These are phyloP conservation scores for Aulostomus chinensis DNA, from an alignment of 2,797 vertebrate species.

Conservation along the genomic window DNA sequence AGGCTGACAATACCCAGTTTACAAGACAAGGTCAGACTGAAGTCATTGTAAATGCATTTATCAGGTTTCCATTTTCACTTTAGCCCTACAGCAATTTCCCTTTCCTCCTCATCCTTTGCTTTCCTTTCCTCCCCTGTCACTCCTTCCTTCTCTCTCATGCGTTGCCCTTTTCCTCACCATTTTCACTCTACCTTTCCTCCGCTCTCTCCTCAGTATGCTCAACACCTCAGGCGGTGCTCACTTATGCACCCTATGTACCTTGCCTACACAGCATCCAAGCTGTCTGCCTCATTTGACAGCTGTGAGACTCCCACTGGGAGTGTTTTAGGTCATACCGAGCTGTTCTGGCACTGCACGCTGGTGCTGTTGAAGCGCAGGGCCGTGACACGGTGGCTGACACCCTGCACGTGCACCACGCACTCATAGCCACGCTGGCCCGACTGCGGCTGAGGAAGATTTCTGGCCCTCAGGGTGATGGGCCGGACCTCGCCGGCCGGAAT, in stretches of 20 bases:
- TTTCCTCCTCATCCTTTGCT: neutral
- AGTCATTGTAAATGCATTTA: neutral
- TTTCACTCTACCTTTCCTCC: conserved; percentile 30
- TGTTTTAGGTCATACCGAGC: conserved; percentile 85
- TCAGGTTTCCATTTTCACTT: conserved; percentile 8
- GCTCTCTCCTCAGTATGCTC: conserved; percentile 31
- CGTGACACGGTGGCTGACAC: conserved; percentile 86
- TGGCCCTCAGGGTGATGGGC: conserved; percentile 90
- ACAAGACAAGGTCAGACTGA: conserved; percentile 4
- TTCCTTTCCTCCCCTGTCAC: neutral
- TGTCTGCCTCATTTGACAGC: conserved; percentile 60
- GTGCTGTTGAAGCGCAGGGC: conserved; percentile 98
- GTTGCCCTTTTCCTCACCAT: conserved; percentile 16
- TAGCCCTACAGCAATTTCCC: neutral
- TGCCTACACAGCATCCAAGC: conserved; percentile 53
- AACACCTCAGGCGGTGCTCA: conserved; percentile 42
- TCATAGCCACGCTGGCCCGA: conserved; percentile 95
- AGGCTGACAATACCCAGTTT: conserved; percentile 6
- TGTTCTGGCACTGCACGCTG: conserved; percentile 98
- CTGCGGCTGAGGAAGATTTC: conserved; percentile 95
- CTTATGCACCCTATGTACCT: conserved; percentile 48
- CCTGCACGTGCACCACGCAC: conserved; percentile 91
- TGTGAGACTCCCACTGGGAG: conserved; percentile 56
- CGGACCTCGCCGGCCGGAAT: conserved; percentile 93
- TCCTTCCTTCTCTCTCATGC: conserved; percentile 4